phyloP scores from a whole-genome alignment of 2,113 vertebrate species.

The Elanus axillaris region DNA sequence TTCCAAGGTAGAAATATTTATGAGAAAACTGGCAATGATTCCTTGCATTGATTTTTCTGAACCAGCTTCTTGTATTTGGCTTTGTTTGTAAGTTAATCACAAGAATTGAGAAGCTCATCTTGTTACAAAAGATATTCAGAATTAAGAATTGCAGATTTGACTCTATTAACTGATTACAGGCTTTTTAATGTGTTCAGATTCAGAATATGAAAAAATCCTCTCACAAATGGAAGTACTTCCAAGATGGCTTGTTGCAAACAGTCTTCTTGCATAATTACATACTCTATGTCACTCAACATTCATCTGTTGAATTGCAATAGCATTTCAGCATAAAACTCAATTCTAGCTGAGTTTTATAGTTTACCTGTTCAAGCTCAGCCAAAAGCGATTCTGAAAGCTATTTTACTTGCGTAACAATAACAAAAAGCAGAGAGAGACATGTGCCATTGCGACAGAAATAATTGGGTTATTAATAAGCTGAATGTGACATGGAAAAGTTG shows the following conservation, averaged over 20 bases:
- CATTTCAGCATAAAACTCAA: not conserved
- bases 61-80: slow-evolving; percentile 37
- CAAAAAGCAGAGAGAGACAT: slow-evolving; percentile 10
- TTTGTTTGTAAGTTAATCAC: slow-evolving; percentile 41
- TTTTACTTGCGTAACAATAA: slow-evolving; percentile 32
- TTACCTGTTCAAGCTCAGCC: slow-evolving; percentile 30
- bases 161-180: slow-evolving; percentile 52
- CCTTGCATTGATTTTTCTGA: slow-evolving; percentile 29
- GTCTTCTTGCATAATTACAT: slow-evolving; percentile 39
- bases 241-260: slow-evolving; percentile 50
- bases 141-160: slow-evolving; percentile 42
- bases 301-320: not conserved
- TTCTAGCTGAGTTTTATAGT: slow-evolving; percentile 2
- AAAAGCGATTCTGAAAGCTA: not conserved
- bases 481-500: not conserved
- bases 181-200: slow-evolving; percentile 48
- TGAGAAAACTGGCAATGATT: slow-evolving; percentile 32
- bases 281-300: slow-evolving; percentile 31
- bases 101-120: slow-evolving; percentile 29
- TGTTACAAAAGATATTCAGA: not conserved
- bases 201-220: slow-evolving; percentile 22
- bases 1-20: slow-evolving; percentile 43
- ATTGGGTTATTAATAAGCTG: slow-evolving; percentile 45
- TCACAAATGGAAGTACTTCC: slow-evolving; percentile 41
- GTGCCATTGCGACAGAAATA: slow-evolving; percentile 30